Evolutionary conservation across 2,888 invertebrate species (phyloP).

Genomic region (Ectropis crepuscularia): DNA sequence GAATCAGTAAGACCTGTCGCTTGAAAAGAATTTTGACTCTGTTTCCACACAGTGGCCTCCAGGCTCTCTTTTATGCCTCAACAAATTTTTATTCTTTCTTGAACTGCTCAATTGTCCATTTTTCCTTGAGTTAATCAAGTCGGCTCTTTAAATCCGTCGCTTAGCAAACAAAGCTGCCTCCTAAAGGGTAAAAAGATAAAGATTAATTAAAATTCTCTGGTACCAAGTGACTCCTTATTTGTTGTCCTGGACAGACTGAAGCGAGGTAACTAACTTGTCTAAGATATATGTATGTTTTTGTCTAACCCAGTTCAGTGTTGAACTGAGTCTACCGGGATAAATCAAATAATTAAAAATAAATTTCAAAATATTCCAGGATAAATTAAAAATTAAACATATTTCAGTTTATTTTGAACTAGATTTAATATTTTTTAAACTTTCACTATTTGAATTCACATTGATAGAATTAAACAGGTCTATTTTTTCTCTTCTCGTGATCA

Average conservation of each 20-base stretch:
- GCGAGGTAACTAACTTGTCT: too few relatives aligned
- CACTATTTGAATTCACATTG: too few relatives aligned
- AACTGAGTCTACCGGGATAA: too few relatives aligned
- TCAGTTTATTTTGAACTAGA: too few relatives aligned
- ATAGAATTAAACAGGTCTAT: too few relatives aligned
- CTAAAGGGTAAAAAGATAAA: conserved; percentile 28
- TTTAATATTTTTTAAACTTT: too few relatives aligned
- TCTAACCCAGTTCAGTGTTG: too few relatives aligned
- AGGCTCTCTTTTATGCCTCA: conserved; percentile 76
- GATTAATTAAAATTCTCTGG: conserved; percentile 27
- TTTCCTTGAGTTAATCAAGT: conserved; percentile 53
- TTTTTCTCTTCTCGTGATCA: too few relatives aligned
- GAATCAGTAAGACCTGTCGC: background rate
- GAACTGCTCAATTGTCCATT: conserved; percentile 76
- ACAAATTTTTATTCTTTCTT: conserved; percentile 81
- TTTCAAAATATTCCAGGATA: too few relatives aligned
- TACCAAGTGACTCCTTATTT: conserved; percentile 15
- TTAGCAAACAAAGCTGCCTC: conserved; percentile 33
- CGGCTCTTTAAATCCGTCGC: conserved; percentile 35
- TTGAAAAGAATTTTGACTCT: conserved; percentile 11
- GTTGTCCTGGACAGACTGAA: background rate
- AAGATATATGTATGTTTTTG: too few relatives aligned
- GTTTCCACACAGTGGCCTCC: conserved; percentile 10
- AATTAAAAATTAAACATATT: too few relatives aligned
- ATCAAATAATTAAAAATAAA: too few relatives aligned